Evolutionary conservation across 2,888 invertebrate genomes (phyloP).

Genomic region (Leistus spinibarbis): DNA sequence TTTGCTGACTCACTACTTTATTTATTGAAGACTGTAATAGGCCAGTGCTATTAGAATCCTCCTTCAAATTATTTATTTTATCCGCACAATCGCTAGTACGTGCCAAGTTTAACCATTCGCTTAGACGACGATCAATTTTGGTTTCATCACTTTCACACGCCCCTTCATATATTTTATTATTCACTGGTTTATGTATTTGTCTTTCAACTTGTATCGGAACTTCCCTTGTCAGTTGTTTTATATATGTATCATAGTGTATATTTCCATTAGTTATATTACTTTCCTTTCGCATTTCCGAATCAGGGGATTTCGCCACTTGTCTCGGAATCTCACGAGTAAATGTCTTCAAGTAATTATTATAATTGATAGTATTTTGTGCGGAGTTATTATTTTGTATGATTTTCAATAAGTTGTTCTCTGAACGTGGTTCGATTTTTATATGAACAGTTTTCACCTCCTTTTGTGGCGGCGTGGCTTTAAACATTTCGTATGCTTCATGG

Average conservation of each 20-base stretch:
- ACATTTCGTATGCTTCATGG: constrained; percentile 43
- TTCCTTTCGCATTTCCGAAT: not conserved
- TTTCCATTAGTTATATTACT: constrained; percentile 12
- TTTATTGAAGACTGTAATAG: constrained; percentile 17
- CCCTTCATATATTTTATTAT: constrained; percentile 27
- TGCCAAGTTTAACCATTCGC: constrained; percentile 61
- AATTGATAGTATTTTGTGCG: constrained; percentile 14
- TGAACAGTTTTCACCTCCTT: constrained; percentile 18
- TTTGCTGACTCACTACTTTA: constrained; percentile 14
- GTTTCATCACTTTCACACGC: constrained; percentile 29
- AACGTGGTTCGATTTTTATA: constrained; percentile 12
- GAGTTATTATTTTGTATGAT: constrained; percentile 20
- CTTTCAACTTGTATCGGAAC: constrained; percentile 33
- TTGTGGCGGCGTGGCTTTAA: not conserved
- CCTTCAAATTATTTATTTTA: constrained; percentile 22
- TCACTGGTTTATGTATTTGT: constrained; percentile 31
- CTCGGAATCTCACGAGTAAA: constrained; percentile 28
- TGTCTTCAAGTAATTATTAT: constrained; percentile 30
- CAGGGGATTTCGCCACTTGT: constrained; percentile 10
- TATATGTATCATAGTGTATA: constrained; percentile 24
- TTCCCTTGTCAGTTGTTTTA: constrained; percentile 29
- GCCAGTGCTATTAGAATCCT: not conserved
- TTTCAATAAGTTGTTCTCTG: constrained; percentile 20
- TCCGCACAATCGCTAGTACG: constrained; percentile 46
- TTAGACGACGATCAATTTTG: constrained; percentile 50